These are phyloP conservation scores for Diorhabda elongata DNA, from an alignment of 1,140 invertebrate species.

Conservation along the genomic window DNA sequence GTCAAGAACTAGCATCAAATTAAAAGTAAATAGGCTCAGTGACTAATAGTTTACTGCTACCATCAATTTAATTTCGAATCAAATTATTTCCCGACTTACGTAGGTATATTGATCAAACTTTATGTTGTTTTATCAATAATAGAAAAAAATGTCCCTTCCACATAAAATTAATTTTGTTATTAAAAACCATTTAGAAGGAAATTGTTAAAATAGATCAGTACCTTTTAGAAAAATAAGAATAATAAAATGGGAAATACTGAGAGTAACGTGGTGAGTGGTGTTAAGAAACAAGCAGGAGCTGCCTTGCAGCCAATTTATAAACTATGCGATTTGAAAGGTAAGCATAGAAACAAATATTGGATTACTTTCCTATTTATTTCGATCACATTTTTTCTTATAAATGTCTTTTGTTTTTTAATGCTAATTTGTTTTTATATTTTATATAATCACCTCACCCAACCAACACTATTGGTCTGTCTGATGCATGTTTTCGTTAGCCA, in stretches of 20 bases:
- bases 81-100: no score
- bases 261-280: slow-evolving; percentile 85
- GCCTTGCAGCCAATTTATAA: slow-evolving; percentile 78
- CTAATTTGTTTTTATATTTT: no score
- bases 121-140: slow-evolving; percentile 22
- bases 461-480: no score
- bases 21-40: no score
- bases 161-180: slow-evolving; percentile 21
- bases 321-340: slow-evolving; percentile 82
- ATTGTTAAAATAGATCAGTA: slow-evolving; percentile 4
- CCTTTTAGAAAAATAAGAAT: neutral
- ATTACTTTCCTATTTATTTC: no score
- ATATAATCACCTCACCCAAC: no score
- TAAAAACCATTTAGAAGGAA: slow-evolving; percentile 17
- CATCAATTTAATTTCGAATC: no score
- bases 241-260: slow-evolving; percentile 84
- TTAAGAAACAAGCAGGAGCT: slow-evolving; percentile 86
- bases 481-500: no score
- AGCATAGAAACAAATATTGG: slow-evolving; percentile 11
- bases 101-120: slow-evolving; percentile 13
- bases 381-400: no score
- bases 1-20: no score
- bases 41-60: no score
- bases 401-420: no score
- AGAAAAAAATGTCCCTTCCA: slow-evolving; percentile 18